Conservation (phyloP, 2,113 vertebrate species). For the Amphilophus citrinellus region DNA sequence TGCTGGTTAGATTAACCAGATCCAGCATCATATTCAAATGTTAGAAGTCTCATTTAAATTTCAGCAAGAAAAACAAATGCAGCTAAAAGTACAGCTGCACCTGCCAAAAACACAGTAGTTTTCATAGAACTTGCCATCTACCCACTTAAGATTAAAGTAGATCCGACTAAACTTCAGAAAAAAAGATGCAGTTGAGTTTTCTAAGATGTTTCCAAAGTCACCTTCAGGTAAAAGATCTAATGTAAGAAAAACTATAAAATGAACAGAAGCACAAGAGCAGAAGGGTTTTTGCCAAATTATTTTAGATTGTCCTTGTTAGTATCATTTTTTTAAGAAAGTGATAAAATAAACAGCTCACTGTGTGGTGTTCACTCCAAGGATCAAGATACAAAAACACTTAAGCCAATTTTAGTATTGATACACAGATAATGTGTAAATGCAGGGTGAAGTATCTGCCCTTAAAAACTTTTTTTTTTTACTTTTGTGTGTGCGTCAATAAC, state of each 20-base stretch:
- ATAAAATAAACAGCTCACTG: not conserved
- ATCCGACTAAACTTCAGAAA: not conserved
- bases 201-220: slow-evolving; percentile 21
- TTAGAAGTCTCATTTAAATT: not conserved
- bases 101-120: not conserved
- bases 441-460: not conserved
- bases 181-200: not conserved
- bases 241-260: not conserved
- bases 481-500: slow-evolving; percentile 80
- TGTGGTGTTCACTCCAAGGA: too few species aligned
- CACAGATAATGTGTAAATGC: not conserved
- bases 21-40: not conserved
- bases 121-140: not conserved
- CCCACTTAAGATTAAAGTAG: not conserved
- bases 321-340: not conserved
- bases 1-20: not conserved
- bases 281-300: not conserved
- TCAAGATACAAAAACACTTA: too few species aligned
- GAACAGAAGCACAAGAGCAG: not conserved
- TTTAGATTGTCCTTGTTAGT: not conserved
- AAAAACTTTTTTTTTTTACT: not conserved
- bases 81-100: not conserved
- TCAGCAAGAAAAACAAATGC: not conserved
- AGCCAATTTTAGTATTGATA: not conserved
- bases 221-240: not conserved